Evolutionary conservation across 1,140 invertebrate genomes (phyloP).

Genomic region (Drosophila obscura): DNA sequence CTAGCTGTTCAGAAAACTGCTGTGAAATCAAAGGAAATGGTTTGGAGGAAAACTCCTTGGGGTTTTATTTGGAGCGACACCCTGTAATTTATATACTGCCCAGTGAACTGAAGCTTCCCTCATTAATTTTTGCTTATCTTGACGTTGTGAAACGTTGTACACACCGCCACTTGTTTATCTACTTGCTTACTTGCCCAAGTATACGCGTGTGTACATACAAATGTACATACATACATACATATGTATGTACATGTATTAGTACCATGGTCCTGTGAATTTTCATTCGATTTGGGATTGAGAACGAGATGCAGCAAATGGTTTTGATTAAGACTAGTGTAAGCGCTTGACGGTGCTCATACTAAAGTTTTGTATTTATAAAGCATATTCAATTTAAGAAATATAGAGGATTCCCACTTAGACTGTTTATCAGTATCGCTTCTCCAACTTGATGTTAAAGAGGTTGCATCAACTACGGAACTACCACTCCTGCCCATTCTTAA

Average conservation of each 20-base stretch:
- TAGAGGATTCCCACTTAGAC: too few species aligned
- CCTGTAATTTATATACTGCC: constrained; percentile 46
- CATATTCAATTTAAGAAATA: too few species aligned
- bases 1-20: too few species aligned
- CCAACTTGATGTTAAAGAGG: too few species aligned
- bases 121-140: constrained; percentile 75
- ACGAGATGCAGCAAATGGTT: neutral
- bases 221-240: too few species aligned
- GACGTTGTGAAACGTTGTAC: constrained; percentile 55
- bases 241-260: too few species aligned
- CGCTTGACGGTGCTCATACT: neutral
- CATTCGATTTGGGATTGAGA: neutral
- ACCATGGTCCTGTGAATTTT: neutral
- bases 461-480: neutral
- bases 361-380: neutral
- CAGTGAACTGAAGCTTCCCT: constrained; percentile 45
- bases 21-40: too few species aligned
- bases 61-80: neutral
- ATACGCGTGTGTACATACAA: too few species aligned
- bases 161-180: constrained; percentile 59
- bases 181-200: constrained; percentile 43
- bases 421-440: too few species aligned
- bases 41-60: too few species aligned
- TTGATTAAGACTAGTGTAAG: too few species aligned
- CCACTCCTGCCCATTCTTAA: neutral